Evolutionary conservation across 2,888 invertebrate genomes (phyloP).

Genomic region (Zootermopsis nevadensis): DNA sequence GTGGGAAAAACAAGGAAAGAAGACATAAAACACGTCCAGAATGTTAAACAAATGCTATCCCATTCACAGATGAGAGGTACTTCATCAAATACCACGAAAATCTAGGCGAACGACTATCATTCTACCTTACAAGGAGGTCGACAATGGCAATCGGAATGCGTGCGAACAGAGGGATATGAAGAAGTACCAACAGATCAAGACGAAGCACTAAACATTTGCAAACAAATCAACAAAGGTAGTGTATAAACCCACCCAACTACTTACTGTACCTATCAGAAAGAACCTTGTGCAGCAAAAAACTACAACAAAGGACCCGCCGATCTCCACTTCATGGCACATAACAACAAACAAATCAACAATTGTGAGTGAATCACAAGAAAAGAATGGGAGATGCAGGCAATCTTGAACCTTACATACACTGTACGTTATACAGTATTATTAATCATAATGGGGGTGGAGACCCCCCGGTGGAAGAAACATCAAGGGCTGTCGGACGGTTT

Average conservation of each 20-base stretch:
- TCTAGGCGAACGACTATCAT: no score
- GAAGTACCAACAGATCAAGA: no score
- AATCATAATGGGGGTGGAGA: slow-evolving; percentile 39
- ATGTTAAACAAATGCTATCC: no score
- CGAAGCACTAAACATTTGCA: no score
- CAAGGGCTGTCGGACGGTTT: slow-evolving; percentile 38
- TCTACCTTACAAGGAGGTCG: no score
- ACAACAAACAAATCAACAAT: slow-evolving; percentile 34
- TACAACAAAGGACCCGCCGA: slow-evolving; percentile 18
- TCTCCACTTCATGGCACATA: slow-evolving; percentile 23
- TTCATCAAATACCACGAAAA: no score
- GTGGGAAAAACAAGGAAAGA: no score
- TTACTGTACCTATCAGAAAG: slow-evolving; percentile 4
- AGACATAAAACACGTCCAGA: no score
- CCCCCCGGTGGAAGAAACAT: slow-evolving; percentile 42
- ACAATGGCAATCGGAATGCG: no score
- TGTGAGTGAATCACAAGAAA: slow-evolving; percentile 9
- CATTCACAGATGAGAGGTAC: no score
- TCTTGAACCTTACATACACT: neutral
- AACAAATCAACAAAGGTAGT: neutral
- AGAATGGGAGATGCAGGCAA: slow-evolving; percentile 28
- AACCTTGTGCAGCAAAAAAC: neutral
- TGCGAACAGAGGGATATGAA: no score
- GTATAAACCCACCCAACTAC: slow-evolving; percentile 9
- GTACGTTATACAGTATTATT: slow-evolving; percentile 38